Evolutionary conservation across 2,888 invertebrate genomes (phyloP).

Genomic region (Coenonympha arcania): DNA sequence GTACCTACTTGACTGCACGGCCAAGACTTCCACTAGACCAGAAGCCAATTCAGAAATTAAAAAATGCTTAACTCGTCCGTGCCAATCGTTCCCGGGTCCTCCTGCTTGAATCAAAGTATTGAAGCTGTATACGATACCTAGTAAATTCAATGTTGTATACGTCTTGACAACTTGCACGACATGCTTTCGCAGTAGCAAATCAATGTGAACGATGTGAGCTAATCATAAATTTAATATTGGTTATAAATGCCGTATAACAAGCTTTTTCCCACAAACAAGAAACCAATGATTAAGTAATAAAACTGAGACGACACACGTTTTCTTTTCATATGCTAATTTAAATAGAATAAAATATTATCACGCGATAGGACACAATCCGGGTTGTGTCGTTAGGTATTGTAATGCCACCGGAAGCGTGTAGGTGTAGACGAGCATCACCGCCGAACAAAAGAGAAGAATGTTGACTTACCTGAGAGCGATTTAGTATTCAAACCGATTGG

Average conservation of each 20-base stretch:
- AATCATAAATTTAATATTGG: neutral
- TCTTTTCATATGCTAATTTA: slow-evolving; percentile 16
- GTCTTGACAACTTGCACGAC: too few species aligned
- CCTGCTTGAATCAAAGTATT: too few species aligned
- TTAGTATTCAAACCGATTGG: slow-evolving; percentile 21
- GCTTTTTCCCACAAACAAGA: neutral
- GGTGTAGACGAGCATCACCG: slow-evolving; percentile 42
- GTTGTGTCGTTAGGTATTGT: slow-evolving; percentile 39
- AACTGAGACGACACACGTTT: slow-evolving; percentile 2
- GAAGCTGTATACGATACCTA: too few species aligned
- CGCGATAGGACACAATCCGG: slow-evolving; percentile 19
- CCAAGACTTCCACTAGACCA: too few species aligned
- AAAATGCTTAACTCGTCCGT: too few species aligned
- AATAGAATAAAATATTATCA: slow-evolving; percentile 21
- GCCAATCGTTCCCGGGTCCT: too few species aligned
- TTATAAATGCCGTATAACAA: neutral
- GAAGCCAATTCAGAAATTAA: too few species aligned
- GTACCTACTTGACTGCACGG: too few species aligned
- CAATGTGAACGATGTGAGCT: neutral
- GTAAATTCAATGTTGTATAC: too few species aligned
- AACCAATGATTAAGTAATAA: slow-evolving; percentile 14
- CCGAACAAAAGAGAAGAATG: slow-evolving; percentile 62
- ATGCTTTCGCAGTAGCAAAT: neutral
- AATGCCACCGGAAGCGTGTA: slow-evolving; percentile 62
- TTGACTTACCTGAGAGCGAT: slow-evolving; percentile 48